Percentiles rank a stretch among this genome's conserved stretches.
phyloP scores from a whole-genome alignment of 2,888 invertebrate genomes.

The Margaritifera margaritifera region DNA sequence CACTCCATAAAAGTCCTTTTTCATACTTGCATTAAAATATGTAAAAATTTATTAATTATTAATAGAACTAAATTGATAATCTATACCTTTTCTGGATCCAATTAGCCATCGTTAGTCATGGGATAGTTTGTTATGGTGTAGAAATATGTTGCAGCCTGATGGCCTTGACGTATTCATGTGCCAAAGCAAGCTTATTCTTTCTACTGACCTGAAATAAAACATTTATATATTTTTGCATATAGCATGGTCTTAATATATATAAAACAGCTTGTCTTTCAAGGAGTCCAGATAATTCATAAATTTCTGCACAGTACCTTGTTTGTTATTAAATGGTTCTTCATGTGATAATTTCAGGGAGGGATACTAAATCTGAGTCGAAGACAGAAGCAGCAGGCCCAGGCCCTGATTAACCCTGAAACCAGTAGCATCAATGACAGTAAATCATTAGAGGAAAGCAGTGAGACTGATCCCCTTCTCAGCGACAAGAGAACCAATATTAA shows the following conservation, averaged over 20 bases:
- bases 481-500: constrained; percentile 7
- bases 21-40: too few species aligned
- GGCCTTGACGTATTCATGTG: not conserved
- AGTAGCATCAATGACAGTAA: constrained; percentile 1
- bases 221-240: too few species aligned
- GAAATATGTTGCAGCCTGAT: too few species aligned
- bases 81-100: too few species aligned
- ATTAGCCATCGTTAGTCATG: too few species aligned
- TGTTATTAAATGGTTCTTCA: constrained; percentile 2
- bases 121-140: too few species aligned
- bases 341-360: constrained; percentile 54
- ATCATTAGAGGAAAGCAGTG: not conserved
- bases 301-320: not conserved
- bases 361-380: constrained; percentile 64
- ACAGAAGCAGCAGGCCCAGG: constrained; percentile 43
- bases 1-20: too few species aligned
- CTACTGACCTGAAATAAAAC: too few species aligned
- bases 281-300: not conserved
- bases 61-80: too few species aligned
- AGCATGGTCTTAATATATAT: too few species aligned
- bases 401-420: constrained; percentile 3
- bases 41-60: too few species aligned
- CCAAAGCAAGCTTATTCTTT: not conserved
- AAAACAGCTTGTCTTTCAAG: not conserved
- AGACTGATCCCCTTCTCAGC: constrained; percentile 27